phyloP scores from a whole-genome alignment of 2,797 vertebrate species.

The Decapterus maruadsi region DNA sequence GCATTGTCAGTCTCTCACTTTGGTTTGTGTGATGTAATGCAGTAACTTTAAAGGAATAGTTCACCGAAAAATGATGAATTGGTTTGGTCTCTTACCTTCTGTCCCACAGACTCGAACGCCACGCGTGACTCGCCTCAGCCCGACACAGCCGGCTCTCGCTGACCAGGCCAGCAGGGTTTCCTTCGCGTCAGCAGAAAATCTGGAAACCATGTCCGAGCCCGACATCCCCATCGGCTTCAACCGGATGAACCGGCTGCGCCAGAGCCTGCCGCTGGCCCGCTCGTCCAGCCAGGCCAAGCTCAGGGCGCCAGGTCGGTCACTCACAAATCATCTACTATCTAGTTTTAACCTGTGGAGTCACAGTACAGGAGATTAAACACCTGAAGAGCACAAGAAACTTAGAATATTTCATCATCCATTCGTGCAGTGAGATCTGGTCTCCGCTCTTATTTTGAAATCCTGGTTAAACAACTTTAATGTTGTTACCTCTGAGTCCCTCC shows the following conservation, averaged over 20 bases:
- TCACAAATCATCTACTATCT: too few relatives aligned
- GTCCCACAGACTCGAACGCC: conserved; percentile 81
- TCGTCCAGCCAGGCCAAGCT: conserved; percentile 97
- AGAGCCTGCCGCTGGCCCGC: conserved; percentile 95
- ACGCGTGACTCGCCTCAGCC: conserved; percentile 85
- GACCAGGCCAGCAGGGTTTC: conserved; percentile 93
- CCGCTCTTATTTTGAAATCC: too few relatives aligned
- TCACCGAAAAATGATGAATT: too few relatives aligned
- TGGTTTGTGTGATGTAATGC: too few relatives aligned
- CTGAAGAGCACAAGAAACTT: too few relatives aligned
- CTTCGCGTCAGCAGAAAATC: conserved; percentile 94
- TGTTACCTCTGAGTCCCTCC: too few relatives aligned
- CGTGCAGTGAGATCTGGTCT: too few relatives aligned
- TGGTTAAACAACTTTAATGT: too few relatives aligned
- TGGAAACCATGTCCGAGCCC: conserved; percentile 96
- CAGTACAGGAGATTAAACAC: neutral
- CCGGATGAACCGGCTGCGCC: conserved; percentile 97
- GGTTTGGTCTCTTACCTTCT: conserved; percentile 3
- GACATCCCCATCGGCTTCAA: conserved; percentile 95
- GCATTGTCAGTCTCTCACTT: too few relatives aligned
- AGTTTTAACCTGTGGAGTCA: neutral
- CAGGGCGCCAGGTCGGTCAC: conserved; percentile 90
- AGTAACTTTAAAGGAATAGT: too few relatives aligned
- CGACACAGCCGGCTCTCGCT: conserved; percentile 90
- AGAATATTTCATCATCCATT: too few relatives aligned